Evolutionary conservation across 1,140 invertebrate genomes (phyloP).

Genomic region (Polyergus mexicanus): DNA sequence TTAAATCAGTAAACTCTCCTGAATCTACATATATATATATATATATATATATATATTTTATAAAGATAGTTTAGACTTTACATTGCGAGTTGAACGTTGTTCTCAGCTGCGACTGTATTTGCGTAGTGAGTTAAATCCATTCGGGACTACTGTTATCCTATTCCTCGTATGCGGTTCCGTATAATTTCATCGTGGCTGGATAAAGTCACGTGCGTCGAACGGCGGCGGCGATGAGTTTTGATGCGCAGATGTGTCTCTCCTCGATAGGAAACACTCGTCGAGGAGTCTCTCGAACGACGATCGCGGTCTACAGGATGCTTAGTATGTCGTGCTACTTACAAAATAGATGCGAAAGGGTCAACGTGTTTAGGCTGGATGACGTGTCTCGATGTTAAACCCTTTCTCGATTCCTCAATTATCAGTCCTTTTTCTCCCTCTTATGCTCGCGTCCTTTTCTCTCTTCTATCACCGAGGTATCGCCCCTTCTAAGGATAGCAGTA

Average conservation of each 20-base stretch:
- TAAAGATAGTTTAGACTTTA: not conserved
- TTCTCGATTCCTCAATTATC: conserved; percentile 23
- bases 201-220: conserved; percentile 29
- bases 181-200: conserved; percentile 45
- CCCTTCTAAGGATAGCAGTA: conserved; percentile 14
- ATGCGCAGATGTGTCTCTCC: conserved; percentile 9
- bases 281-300: conserved; percentile 31
- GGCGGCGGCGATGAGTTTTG: conserved; percentile 3
- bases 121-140: conserved; percentile 16
- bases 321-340: conserved; percentile 79
- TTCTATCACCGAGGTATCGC: conserved; percentile 6
- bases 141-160: conserved; percentile 47
- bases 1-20: not conserved
- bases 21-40: not conserved
- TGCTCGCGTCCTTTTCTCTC: conserved; percentile 31
- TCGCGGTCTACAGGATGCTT: conserved; percentile 76
- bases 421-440: conserved; percentile 37
- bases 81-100: conserved; percentile 12
- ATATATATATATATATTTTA: not conserved
- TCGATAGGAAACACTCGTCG: conserved; percentile 41
- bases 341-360: conserved; percentile 76
- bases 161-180: conserved; percentile 35
- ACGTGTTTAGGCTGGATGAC: conserved; percentile 76
- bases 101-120: not conserved
- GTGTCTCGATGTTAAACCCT: conserved; percentile 55